phyloP scores from a whole-genome alignment of 2,888 invertebrate species.

The Diadegma fenestrale region DNA sequence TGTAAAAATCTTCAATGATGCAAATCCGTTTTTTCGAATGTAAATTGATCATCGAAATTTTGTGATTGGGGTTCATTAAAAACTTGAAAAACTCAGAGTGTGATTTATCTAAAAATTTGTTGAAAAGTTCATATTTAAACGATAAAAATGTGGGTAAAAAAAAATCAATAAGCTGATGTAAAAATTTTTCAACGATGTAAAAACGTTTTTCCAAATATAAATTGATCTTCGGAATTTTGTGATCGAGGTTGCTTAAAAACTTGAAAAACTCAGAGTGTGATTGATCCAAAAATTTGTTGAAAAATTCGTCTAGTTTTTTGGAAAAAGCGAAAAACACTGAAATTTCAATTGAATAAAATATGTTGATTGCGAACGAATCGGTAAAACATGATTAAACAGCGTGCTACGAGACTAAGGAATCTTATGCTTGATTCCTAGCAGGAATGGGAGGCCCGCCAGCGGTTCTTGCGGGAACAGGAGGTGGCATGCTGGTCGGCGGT shows the following conservation, averaged over 20 bases:
- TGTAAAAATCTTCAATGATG: neutral
- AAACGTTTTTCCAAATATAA: neutral
- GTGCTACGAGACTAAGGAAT: slow-evolving; percentile 6
- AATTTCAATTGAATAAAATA: slow-evolving; percentile 9
- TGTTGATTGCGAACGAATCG: neutral
- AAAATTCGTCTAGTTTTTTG: neutral
- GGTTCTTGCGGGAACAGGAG: slow-evolving; percentile 87
- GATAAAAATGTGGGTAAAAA: neutral
- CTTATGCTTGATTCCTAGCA: slow-evolving; percentile 85
- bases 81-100: neutral
- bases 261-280: neutral
- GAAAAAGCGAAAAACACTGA: neutral
- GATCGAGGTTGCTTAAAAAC: neutral
- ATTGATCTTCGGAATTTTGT: neutral
- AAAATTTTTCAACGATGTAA: neutral
- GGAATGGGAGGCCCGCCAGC: slow-evolving; percentile 89
- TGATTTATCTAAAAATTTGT: neutral
- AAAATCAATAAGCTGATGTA: neutral
- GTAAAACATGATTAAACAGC: neutral
- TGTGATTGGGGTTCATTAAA: neutral
- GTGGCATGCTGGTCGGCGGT: slow-evolving; percentile 85
- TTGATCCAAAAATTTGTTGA: neutral
- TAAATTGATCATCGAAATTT: neutral
- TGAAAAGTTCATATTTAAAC: neutral
- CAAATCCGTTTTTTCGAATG: neutral